Conservation (phyloP, 2,797 vertebrate genomes). For the Luscinia luscinia region DNA sequence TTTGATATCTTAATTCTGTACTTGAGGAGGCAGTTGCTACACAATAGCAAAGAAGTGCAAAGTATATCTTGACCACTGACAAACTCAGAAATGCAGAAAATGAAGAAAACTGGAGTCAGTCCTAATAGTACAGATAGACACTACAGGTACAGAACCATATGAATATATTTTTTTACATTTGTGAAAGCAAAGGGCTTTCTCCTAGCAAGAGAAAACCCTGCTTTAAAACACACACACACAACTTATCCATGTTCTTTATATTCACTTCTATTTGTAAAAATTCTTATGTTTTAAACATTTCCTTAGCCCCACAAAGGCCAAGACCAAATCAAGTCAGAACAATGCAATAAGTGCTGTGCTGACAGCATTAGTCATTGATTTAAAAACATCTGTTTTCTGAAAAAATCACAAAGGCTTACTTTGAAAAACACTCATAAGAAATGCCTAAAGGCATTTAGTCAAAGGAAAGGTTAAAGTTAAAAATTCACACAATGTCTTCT, state of each 20-base stretch:
- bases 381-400: background rate
- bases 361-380: background rate
- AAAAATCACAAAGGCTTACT: background rate
- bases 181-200: background rate
- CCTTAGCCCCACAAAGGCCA: background rate
- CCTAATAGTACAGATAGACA: background rate
- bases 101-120: background rate
- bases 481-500: background rate
- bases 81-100: background rate
- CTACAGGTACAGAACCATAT: background rate
- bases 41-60: background rate
- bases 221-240: background rate
- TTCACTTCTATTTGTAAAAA: background rate
- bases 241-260: background rate
- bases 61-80: background rate
- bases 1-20: background rate
- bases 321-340: background rate
- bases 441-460: background rate
- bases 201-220: background rate
- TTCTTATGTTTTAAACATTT: conserved; percentile 21
- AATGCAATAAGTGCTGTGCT: background rate
- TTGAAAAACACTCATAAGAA: background rate
- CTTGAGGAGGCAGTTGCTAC: background rate
- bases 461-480: background rate
- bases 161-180: background rate